Evolutionary conservation across 2,888 invertebrate genomes (phyloP), one percentile per base, ranked within the genome.

Genomic region (Herminia tarsipennalis): DNA sequence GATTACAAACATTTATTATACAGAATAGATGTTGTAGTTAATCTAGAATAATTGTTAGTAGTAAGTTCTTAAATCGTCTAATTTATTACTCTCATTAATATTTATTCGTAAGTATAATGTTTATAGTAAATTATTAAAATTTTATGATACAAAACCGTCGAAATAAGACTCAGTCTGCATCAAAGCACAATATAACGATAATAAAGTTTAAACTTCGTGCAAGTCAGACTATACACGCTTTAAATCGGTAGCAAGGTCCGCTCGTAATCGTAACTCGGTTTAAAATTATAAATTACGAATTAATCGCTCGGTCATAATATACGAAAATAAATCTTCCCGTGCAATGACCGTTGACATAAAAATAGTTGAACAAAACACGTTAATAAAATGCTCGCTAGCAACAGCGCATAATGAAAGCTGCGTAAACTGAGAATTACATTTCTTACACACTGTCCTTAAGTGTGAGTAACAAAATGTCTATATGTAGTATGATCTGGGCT

Each of bases 351-450:
- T 56, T 53, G 45, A 51, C 42, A 57, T 61, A 68, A 76, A 80
- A 80, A 81, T 81, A 76, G 69, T 66, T 56, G 41, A 63, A 66
- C 60, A 66, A 73, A 72, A 60, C 57, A 48, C 39, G 64, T 53
- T 64, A 56, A 54, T 66, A 74, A 68, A 74, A 75, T 57, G 53
- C 61, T 65, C 50, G 67, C 61, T 66, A 60, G 69, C 65, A 69
- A 69, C 69, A 66, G 43, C 57, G 60, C 56, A 65, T 72, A 76
- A 75, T 66, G 70, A 66, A 76, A 67, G 62, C 62, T 45, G 57
- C 55, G 68, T 70, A 70, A 67, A 68, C 66, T 49, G 58, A 65
- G 63, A 69, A 73, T 74, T 73, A 70, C 66, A 49, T 9, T 46
- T 3, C 41, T 24, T 56, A 69, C 70, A 72, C 39, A 77, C 70